Evolutionary conservation across 1,140 invertebrate species (phyloP), one percentile per base, ranked within the genome.

Genomic region (Drosophila triauraria): DNA sequence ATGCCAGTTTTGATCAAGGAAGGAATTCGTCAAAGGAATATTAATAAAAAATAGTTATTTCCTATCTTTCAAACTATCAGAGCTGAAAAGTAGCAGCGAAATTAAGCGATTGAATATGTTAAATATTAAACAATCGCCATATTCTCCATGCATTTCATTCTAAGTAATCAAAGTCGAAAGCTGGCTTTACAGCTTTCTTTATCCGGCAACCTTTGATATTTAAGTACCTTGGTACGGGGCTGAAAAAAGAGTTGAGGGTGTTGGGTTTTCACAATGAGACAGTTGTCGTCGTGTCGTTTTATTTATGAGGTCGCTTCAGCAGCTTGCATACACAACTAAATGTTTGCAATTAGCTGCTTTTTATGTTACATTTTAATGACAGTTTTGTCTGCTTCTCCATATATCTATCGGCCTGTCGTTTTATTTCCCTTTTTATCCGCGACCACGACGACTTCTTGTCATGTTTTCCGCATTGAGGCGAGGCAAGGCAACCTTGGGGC

Each of bases 311-410:
- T 65, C 62, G 74, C 23, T 76, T 32, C 61, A 65, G 53, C 59
- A 58, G 71, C 54, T 64, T 44, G 74, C 53, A 46, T 57, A 50
- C 65, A 50, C 43, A 72, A 51, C 67, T 27, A 60, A 72, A 57
- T 78, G 63, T 56, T 70, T n/a, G 76, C 80, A 83, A 83, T 83
- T 84, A 83, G 76, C 81, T 59, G 76, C 75, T 84, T 83, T 83
- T 84, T 84, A 83, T 83, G 80, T 83, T 86, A 75, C 82, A 82
- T 48, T 85, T 81, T 85, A 85, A 86, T 82, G 82, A 82, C 75
- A 82, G 60, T 86, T 84, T 80, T 69, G 75, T 69, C 53, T 20
- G 20, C 32, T 38, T 78, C 35, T 32, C 48, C 38, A 47, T 42
- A 57, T 74, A 54, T 71, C 38, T 58, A 9, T 53, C 40, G 17